Percentiles rank a stretch among this genome's conserved stretches.
phyloP scores from a whole-genome alignment of 2,797 vertebrate genomes.

The Hoplostethus mediterraneus region DNA sequence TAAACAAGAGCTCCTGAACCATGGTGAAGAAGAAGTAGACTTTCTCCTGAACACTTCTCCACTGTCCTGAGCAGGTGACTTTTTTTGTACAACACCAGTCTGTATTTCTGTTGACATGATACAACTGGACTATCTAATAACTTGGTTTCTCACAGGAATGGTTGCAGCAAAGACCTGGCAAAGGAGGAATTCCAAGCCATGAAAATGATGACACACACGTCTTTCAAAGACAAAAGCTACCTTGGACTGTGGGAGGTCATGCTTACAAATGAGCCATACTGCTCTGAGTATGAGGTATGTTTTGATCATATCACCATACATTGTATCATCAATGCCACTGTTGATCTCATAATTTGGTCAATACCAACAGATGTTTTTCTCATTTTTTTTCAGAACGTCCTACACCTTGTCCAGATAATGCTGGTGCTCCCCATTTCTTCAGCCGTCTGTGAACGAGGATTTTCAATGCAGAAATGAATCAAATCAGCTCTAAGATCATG shows the following conservation, averaged over 20 bases:
- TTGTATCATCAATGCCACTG: slow-evolving; percentile 13
- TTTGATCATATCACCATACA: slow-evolving; percentile 7
- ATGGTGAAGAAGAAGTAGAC: slow-evolving; percentile 22
- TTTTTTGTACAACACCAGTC: background rate
- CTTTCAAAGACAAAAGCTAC: slow-evolving; percentile 46
- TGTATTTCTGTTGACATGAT: slow-evolving; percentile 3
- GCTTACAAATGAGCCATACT: slow-evolving; percentile 45
- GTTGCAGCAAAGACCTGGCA: slow-evolving; percentile 28
- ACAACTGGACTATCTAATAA: slow-evolving; percentile 5
- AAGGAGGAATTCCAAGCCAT: slow-evolving; percentile 34
- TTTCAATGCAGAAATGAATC: slow-evolving; percentile 28
- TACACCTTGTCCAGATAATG: slow-evolving; percentile 46
- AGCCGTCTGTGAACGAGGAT: slow-evolving; percentile 40
- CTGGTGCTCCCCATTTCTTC: slow-evolving; percentile 37
- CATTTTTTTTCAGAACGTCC: slow-evolving; percentile 35
- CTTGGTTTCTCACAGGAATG: slow-evolving; percentile 41
- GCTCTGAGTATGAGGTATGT: slow-evolving; percentile 39
- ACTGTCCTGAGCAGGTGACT: slow-evolving; percentile 11
- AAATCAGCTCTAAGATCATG: slow-evolving; percentile 32
- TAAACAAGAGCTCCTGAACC: slow-evolving; percentile 28
- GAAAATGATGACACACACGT: slow-evolving; percentile 37
- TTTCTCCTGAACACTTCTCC: slow-evolving; percentile 5
- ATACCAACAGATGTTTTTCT: background rate
- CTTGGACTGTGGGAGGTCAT: slow-evolving; percentile 47
- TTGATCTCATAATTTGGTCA: slow-evolving; percentile 17